Evolutionary conservation across 2,888 invertebrate species (phyloP), one percentile per base, ranked within the genome.

Genomic region (Chamaedrilus cognettii): DNA sequence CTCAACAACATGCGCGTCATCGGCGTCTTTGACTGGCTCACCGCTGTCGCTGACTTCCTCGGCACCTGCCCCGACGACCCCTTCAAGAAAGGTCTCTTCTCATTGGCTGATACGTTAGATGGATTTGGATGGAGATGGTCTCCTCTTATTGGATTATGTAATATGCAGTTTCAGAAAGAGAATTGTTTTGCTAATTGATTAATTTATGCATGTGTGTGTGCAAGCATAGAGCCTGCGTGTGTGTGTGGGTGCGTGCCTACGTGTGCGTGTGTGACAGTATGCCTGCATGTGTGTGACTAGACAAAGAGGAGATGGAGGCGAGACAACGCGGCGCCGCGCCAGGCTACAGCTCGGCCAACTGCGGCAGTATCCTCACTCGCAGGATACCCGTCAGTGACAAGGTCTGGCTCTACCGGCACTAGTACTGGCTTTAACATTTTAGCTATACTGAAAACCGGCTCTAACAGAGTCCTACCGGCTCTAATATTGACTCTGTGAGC

Each of bases 1-100:
- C 86, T 97, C 64, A 96, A 96, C 85, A 94, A 94, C 82, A 96
- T 96, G 94, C 87, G 96, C 50, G 85, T 97, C 66, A 94, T 96
- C 88, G 92, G 93, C 1, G 90, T 96, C 71, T 87, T 96, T 76
- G 95, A 96, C 85, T 97, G 96, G 93, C 91, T 96, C 89, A 90
- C 94, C 82, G 88, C 90, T 5, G 89, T 93, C 0, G 86, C 89
- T 75, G 90, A 92, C 79, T 96, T 94, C 84, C 86, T 96, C 62
- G 86, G 75, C 51, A 77, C 78, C 23, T 76, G 75, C 89, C 74
- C 82, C 19, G 79, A 80, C 26, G 77, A 82, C 66, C 82, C 83
- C 30, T 74, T 69, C 51, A 66, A 69, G n/a, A 80, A 52, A 34
- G 66, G 66, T 66, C 19, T 15, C 19, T 42, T 42, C 19, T 15